These are phyloP conservation scores for Zoroaster sp. DNA, from an alignment of 53 echinoderm and acorn worm genomes.

Conservation along the genomic window DNA sequence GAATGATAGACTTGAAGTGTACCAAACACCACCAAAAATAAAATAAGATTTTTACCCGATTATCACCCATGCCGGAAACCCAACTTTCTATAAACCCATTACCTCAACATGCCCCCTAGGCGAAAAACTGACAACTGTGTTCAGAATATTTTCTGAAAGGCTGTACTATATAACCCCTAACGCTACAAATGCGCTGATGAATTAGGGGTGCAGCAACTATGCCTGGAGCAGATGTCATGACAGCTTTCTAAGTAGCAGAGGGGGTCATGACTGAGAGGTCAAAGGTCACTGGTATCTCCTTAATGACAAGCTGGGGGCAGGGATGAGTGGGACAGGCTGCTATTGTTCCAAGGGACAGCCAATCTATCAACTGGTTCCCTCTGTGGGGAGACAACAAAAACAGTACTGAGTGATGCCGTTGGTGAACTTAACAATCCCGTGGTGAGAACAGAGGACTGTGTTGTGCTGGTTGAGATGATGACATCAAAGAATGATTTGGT, in stretches of 20 bases:
- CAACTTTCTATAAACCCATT: neutral
- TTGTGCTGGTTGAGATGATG: neutral
- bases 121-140: neutral
- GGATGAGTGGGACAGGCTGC: neutral
- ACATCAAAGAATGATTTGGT: neutral
- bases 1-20: too few relatives aligned
- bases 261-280: neutral
- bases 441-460: neutral
- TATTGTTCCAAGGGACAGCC: neutral
- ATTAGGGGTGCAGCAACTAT: neutral
- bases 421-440: neutral
- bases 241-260: neutral
- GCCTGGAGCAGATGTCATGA: neutral
- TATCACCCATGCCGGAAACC: too few relatives aligned
- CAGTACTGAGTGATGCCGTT: slow-evolving; percentile 14
- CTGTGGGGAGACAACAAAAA: neutral
- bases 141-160: neutral
- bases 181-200: neutral
- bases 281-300: neutral
- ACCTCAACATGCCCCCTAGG: neutral
- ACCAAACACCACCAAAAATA: too few relatives aligned
- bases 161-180: neutral
- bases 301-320: neutral
- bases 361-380: slow-evolving; percentile 36
- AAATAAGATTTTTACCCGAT: too few relatives aligned